Evolutionary conservation across 2,888 invertebrate genomes (phyloP).

Genomic region (Augochlorella aurata): DNA sequence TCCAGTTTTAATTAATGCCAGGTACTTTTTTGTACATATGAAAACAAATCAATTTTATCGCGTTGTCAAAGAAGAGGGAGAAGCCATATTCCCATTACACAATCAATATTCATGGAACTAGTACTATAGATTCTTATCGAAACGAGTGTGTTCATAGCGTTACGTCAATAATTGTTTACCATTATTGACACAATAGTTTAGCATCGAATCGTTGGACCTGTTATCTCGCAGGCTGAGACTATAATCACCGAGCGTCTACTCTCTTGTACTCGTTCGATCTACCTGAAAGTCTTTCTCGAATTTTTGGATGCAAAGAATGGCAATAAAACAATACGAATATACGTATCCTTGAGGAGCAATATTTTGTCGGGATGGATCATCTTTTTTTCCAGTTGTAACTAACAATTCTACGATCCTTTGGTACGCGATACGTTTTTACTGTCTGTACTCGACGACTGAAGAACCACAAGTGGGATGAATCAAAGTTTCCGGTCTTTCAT

Average conservation of each 20-base stretch:
- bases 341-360: not conserved
- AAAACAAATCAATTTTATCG: not conserved
- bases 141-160: not conserved
- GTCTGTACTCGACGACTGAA: not conserved
- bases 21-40: not conserved
- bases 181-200: not conserved
- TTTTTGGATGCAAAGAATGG: not conserved
- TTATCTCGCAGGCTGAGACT: slow-evolving; percentile 14
- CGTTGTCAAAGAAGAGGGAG: not conserved
- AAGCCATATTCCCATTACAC: not conserved
- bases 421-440: not conserved
- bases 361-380: not conserved
- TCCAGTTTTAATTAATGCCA: not conserved
- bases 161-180: slow-evolving; percentile 10
- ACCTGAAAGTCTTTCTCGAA: not conserved
- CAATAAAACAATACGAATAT: not conserved
- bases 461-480: not conserved
- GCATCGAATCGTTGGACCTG: slow-evolving; percentile 4
- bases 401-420: not conserved
- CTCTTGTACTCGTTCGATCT: not conserved
- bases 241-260: slow-evolving; percentile 4
- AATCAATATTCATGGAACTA: not conserved
- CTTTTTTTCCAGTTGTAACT: not conserved
- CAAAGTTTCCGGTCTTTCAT: not conserved
- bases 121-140: not conserved